A percentile compares a stretch with the other conserved stretches of the same genome.
These are phyloP conservation scores for Atractosteus spatula DNA, from an alignment of 2,113 vertebrate genomes.

Conservation along the genomic window DNA sequence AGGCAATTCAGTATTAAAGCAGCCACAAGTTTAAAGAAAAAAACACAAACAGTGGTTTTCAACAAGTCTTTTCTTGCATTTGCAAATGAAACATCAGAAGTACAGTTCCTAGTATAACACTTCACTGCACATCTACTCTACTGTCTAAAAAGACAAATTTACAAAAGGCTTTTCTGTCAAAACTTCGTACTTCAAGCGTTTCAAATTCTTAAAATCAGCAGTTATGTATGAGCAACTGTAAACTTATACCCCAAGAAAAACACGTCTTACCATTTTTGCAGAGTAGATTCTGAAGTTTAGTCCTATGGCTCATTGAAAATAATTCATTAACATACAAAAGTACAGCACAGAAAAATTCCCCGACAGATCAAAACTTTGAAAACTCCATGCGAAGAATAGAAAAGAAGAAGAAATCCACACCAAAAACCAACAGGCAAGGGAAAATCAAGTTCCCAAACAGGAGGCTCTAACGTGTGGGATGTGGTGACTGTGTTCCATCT, in stretches of 20 bases:
- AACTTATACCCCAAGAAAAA: too few species aligned
- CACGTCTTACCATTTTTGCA: constrained; percentile 24
- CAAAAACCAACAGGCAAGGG: constrained; percentile 1
- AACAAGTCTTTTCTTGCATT: too few species aligned
- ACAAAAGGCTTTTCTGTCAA: too few species aligned
- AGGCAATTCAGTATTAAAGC: too few species aligned
- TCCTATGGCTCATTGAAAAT: constrained; percentile 21
- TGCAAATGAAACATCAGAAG: too few species aligned
- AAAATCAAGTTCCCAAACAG: neutral
- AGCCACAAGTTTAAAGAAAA: neutral
- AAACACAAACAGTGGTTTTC: neutral
- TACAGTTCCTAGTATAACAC: too few species aligned
- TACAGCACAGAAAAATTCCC: neutral
- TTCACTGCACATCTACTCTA: too few species aligned
- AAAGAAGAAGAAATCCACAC: neutral
- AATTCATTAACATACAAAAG: constrained; percentile 12
- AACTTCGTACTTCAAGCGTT: too few species aligned
- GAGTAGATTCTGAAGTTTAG: constrained; percentile 7
- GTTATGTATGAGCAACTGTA: too few species aligned
- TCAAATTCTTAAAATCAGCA: too few species aligned
- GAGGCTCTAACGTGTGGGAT: neutral
- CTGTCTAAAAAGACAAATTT: too few species aligned
- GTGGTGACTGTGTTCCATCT: constrained; percentile 3
- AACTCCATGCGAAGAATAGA: constrained; percentile 11
- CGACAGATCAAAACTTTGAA: constrained; percentile 12